A percentile compares a stretch with the other conserved stretches of the same genome.
Evolutionary conservation across 2,888 invertebrate genomes (phyloP).

Genomic region (Meghimatium bilineatum): DNA sequence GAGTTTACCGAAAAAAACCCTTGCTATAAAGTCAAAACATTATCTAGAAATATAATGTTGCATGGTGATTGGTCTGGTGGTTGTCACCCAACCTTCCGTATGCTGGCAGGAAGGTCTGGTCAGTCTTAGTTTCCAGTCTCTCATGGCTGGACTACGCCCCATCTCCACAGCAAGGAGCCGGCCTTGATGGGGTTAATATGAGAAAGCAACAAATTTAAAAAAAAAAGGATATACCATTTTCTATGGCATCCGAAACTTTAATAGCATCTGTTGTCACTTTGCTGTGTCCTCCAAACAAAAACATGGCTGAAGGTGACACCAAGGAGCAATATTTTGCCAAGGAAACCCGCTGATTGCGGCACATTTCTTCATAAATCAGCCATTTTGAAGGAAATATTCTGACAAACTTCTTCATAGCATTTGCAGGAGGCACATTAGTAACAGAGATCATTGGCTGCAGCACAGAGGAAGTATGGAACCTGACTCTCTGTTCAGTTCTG

Average conservation of each 20-base stretch:
- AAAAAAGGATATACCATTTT: background rate
- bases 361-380: constrained; percentile 92
- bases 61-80: no score
- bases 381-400: constrained; percentile 85
- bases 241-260: constrained; percentile 47
- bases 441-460: constrained; percentile 77
- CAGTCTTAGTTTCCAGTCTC: no score
- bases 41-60: no score
- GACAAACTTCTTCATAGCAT: constrained; percentile 70
- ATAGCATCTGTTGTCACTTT: constrained; percentile 80
- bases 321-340: constrained; percentile 88
- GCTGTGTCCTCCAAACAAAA: constrained; percentile 85
- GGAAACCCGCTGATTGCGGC: constrained; percentile 81
- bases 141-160: no score
- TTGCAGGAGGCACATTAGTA: constrained; percentile 63
- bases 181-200: background rate
- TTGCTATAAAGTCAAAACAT: no score
- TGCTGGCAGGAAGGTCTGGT: no score
- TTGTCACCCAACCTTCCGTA: no score
- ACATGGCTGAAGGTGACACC: constrained; percentile 88
- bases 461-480: constrained; percentile 82
- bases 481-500: constrained; percentile 82
- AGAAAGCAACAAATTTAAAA: background rate
- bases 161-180: no score
- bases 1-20: no score